These are phyloP conservation scores for Drosophila mayaguana DNA, from an alignment of 2,888 invertebrate species.

Conservation along the genomic window DNA sequence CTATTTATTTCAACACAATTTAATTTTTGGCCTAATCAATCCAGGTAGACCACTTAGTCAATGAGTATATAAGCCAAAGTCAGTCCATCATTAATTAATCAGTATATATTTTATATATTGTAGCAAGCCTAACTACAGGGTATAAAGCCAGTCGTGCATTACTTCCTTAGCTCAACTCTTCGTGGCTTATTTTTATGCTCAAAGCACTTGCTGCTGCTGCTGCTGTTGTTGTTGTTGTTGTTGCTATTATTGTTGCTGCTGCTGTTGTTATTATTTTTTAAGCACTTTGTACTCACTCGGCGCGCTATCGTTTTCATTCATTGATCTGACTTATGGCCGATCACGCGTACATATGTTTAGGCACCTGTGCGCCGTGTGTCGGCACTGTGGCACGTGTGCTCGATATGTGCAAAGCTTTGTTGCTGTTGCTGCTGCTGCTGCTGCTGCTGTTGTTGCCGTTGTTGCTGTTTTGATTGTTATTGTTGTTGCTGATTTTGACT, in stretches of 20 bases:
- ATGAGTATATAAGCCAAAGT: neutral
- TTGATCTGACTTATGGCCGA: slow-evolving; percentile 74
- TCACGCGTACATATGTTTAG: slow-evolving; percentile 75
- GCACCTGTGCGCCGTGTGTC: slow-evolving; percentile 57
- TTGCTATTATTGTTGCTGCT: slow-evolving; percentile 23
- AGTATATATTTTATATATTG: no score
- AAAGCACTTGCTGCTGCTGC: slow-evolving; percentile 20
- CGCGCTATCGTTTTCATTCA: slow-evolving; percentile 70
- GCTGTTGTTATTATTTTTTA: slow-evolving; percentile 15
- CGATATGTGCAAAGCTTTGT: slow-evolving; percentile 46
- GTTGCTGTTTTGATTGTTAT: slow-evolving; percentile 7
- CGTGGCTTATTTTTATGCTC: slow-evolving; percentile 7
- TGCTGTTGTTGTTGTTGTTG: neutral
- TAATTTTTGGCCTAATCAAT: no score
- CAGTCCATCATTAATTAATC: neutral
- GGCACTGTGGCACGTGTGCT: slow-evolving; percentile 62
- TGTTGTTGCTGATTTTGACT: slow-evolving; percentile 39
- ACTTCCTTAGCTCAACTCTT: neutral
- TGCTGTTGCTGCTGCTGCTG: slow-evolving; percentile 8
- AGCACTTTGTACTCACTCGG: slow-evolving; percentile 53
- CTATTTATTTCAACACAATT: no score
- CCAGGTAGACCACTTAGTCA: no score
- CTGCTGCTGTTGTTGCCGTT: slow-evolving; percentile 9
- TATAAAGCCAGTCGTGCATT: neutral
- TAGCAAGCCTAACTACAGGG: neutral